Evolutionary conservation across 2,797 vertebrate genomes (phyloP), one percentile per base, ranked within the genome.

Genomic region (Spinus olivaceus): DNA sequence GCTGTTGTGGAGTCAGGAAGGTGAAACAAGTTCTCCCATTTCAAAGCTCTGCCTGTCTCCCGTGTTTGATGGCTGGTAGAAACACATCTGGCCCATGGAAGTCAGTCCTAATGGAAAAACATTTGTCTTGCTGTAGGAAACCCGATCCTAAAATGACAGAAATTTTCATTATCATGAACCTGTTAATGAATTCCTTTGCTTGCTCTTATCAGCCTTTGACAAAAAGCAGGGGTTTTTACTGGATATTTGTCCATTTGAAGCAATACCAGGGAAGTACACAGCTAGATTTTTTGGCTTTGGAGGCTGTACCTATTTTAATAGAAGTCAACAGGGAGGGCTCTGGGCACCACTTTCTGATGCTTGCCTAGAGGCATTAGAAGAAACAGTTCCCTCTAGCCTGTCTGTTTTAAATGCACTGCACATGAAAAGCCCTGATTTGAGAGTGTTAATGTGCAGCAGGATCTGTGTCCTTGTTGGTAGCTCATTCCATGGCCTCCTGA

Each of bases 101-200:
- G 37, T 42, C 70, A 56, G 23, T 60, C 47, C 50, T 86, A 86
- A 88, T 64, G 24, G 73, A 82, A 84, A 79, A 84, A 2, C 30
- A 61, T 95, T 91, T 90, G 44, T 92, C 70, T 80, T 88, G 39
- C 49, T 20, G 14, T 32, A 50, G 42, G 50, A 92, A 93, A 73
- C 23, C 7, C 35, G 81, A 33, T 71, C 37, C 20, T 60, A 53
- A 92, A 3, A 35, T 90, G 65, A 59, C 23, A 66, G 74, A 93
- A 83, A 97, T 86, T 69, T 92, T 67, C 92, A 76, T 95, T 90
- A 60, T 88, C 95, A 91, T 84, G 88, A 70, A 71, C 69, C 79
- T 97, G 95, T 95, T 97, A 96, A 97, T 98, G 97, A 97, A 96
- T 96, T 97, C 93, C 77, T 86, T 88, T 66, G 44, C 86, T 94